These are phyloP conservation scores for Pseudochaenichthys georgianus DNA, from an alignment of 2,797 vertebrate species.

Conservation along the genomic window DNA sequence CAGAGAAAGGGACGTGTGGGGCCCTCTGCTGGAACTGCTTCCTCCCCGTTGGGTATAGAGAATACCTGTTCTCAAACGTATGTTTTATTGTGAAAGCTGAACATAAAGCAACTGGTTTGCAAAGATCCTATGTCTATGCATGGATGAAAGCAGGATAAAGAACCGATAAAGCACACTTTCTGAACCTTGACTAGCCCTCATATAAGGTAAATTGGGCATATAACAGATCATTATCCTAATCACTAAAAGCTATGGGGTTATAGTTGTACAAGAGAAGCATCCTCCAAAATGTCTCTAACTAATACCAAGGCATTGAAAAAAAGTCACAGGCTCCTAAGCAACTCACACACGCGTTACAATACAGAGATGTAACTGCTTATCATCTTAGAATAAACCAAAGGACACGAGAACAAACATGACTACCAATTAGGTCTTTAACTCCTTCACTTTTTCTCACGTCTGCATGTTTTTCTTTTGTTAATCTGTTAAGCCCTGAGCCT, in stretches of 20 bases:
- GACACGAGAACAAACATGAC: constrained; percentile 38
- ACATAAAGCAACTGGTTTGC: not conserved
- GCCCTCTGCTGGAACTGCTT: too few species aligned
- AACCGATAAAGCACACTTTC: not conserved
- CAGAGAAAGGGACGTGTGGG: too few species aligned
- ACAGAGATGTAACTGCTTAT: constrained; percentile 22
- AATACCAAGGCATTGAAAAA: constrained; percentile 18
- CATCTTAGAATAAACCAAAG: constrained; percentile 33
- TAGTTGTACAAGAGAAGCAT: constrained; percentile 28
- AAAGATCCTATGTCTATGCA: constrained; percentile 1
- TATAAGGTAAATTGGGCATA: constrained; percentile 48
- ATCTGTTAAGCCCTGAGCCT: too few species aligned
- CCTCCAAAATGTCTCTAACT: constrained; percentile 18
- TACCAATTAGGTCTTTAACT: constrained; percentile 38
- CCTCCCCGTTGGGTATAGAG: not conserved
- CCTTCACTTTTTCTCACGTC: not conserved
- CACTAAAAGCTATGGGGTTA: constrained; percentile 46
- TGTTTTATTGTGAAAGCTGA: constrained; percentile 19
- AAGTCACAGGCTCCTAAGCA: not conserved
- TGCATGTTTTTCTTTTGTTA: constrained; percentile 5
- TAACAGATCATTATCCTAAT: constrained; percentile 61
- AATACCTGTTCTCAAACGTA: constrained; percentile 1
- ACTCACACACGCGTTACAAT: constrained; percentile 1
- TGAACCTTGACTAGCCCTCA: constrained; percentile 19
- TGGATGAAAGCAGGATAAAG: constrained; percentile 14